Conservation (phyloP, 2,113 vertebrate genomes). For the Diglossa brunneiventris region DNA sequence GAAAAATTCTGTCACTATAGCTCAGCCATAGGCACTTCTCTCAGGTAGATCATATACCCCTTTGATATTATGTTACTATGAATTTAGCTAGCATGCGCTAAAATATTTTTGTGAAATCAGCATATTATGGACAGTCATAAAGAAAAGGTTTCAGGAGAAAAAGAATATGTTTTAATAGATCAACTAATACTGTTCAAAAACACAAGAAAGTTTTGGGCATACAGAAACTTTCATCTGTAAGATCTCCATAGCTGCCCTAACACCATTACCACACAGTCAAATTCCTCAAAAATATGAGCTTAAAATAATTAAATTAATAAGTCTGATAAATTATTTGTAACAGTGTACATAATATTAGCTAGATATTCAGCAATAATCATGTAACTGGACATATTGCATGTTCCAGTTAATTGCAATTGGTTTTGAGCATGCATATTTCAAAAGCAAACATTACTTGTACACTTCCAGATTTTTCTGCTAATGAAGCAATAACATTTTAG, state of each 20-base stretch:
- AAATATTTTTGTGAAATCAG: neutral
- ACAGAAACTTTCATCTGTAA: neutral
- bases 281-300: neutral
- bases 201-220: neutral
- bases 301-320: neutral
- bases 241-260: neutral
- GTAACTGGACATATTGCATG: constrained; percentile 2
- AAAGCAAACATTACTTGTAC: neutral
- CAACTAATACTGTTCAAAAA: neutral
- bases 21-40: neutral
- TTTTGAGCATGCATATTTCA: constrained; percentile 30
- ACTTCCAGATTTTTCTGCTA: constrained; percentile 10
- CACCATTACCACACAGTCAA: neutral
- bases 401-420: constrained; percentile 34
- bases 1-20: neutral
- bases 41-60: neutral
- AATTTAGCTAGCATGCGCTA: rapidly evolving
- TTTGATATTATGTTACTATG: neutral
- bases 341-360: neutral
- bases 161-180: neutral
- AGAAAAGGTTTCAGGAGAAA: neutral
- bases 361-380: neutral
- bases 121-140: neutral
- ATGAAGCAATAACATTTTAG: constrained; percentile 3
- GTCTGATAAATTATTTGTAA: constrained; percentile 13